Evolutionary conservation across 2,797 vertebrate species (phyloP).

Genomic region (Fundulus diaphanus): DNA sequence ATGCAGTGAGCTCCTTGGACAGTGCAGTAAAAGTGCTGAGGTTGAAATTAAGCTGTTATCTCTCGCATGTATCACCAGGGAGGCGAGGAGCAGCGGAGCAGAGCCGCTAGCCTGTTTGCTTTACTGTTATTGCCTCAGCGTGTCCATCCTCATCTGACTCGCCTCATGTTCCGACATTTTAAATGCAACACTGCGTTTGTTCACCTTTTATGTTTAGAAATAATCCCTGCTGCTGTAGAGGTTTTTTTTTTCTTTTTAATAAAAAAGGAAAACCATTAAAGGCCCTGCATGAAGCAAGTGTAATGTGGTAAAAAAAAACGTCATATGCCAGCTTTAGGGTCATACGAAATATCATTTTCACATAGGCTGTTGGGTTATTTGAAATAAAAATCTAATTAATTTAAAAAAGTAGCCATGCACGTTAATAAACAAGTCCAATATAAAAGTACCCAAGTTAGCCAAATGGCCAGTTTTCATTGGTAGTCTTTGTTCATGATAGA

Average conservation of each 20-base stretch:
- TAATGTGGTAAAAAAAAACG: constrained; percentile 29
- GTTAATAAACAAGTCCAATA: background rate
- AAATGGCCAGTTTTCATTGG: background rate
- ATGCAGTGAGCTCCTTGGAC: constrained; percentile 69
- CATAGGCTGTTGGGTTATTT: background rate
- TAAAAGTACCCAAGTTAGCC: background rate
- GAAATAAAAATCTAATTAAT: too few relatives aligned
- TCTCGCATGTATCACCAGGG: constrained; percentile 75
- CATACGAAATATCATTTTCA: constrained; percentile 18
- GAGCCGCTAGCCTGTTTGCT: constrained; percentile 71
- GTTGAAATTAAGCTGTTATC: constrained; percentile 78
- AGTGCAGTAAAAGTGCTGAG: constrained; percentile 79
- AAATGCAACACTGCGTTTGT: constrained; percentile 36
- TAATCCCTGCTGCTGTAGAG: constrained; percentile 2
- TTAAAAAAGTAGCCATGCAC: too few relatives aligned
- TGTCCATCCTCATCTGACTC: constrained; percentile 61
- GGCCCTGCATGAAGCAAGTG: constrained; percentile 19
- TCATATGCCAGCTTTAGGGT: constrained; percentile 7
- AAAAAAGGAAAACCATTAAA: constrained; percentile 12
- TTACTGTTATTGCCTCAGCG: constrained; percentile 73
- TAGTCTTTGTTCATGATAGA: background rate
- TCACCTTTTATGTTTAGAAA: constrained; percentile 27
- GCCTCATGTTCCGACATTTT: constrained; percentile 40
- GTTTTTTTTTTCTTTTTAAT: background rate
- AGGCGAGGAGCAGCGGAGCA: constrained; percentile 64